Evolutionary conservation across 2,888 invertebrate species (phyloP), one percentile per base, ranked within the genome.

Genomic region (Sphaerophoria taeniata): DNA sequence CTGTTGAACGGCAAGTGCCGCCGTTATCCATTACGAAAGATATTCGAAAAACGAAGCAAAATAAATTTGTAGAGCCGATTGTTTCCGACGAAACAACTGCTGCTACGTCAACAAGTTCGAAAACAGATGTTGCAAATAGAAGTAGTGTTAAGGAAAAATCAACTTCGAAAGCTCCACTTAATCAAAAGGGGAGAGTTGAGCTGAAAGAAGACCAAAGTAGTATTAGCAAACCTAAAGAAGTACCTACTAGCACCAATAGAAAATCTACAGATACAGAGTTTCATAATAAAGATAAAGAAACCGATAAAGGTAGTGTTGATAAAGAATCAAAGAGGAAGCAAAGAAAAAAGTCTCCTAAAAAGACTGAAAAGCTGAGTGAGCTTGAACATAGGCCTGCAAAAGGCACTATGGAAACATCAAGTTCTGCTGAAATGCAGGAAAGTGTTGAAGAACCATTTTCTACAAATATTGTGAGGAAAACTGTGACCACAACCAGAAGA

Each of bases 271-370:
- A 56, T 43, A 31, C 12, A 33, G 69, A 80, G 16, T n/a, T 55
- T 53, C 39, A 53, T 43, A 33, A 24, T 31, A 12, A 5, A 24
- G 9, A 36, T 11, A 6, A 33, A 0, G 43, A 53, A 4, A 16
- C 56, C 24, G 24, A 24, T 24, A 11, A 33, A 36, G 60, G 24
- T 0, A 75, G 24, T 45, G 90, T 83, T 92, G 93, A 89, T 92
- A 93, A 89, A 92, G 93, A 89, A 87, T 88, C 51, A 84, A 90
- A 61, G 90, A 92, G 87, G 89, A 90, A 70, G 89, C 91, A 36
- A 87, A 58, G 53, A 88, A 91, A 84, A 45, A 77, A 65, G 56
- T 9, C 58, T 4, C 70, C 73, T 0, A 79, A 75, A 12, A 67
- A 51, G 9, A 36, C 12, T 16, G 60, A 71, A 2, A 67, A n/a